Evolutionary conservation across 2,113 vertebrate genomes (phyloP).

Genomic region (Hymenochirus boettgeri): DNA sequence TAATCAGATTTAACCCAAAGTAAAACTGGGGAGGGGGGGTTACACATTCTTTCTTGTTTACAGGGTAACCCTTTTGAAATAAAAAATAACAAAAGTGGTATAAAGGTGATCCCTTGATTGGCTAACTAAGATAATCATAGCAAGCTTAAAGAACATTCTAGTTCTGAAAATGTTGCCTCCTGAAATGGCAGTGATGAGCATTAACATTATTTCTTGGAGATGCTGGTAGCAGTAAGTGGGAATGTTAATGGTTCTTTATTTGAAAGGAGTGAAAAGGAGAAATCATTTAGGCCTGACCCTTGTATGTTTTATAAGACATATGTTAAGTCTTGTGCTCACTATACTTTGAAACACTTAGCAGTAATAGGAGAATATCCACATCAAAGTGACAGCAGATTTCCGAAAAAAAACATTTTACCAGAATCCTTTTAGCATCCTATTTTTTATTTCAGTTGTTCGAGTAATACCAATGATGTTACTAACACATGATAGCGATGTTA

Average conservation of each 20-base stretch:
- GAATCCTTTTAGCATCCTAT: not conserved
- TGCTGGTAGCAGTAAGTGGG: conserved; percentile 45
- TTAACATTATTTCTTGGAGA: conserved; percentile 52
- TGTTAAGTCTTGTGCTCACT: conserved; percentile 44
- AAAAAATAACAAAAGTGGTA: conserved; percentile 9
- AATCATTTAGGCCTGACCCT: conserved; percentile 39
- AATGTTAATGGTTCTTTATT: conserved; percentile 44
- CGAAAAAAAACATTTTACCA: not conserved
- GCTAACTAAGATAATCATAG: too few relatives aligned
- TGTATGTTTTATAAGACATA: conserved; percentile 48
- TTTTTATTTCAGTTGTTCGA: not conserved
- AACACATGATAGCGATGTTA: not conserved
- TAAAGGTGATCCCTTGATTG: too few relatives aligned
- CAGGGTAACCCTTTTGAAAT: too few relatives aligned
- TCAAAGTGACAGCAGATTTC: not conserved
- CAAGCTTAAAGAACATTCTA: too few relatives aligned
- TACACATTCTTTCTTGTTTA: too few relatives aligned
- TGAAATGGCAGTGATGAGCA: conserved; percentile 47
- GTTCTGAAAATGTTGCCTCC: conserved; percentile 44
- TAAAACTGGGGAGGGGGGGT: conserved; percentile 22
- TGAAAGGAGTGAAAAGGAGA: conserved; percentile 48
- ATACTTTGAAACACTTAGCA: conserved; percentile 29
- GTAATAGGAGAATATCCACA: conserved; percentile 13
- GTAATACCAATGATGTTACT: not conserved
- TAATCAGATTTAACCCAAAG: conserved; percentile 43